A percentile compares a stretch with the other conserved stretches of the same genome.
These are phyloP conservation scores for Cheilosia variabilis DNA, from an alignment of 2,888 invertebrate genomes.

Conservation along the genomic window DNA sequence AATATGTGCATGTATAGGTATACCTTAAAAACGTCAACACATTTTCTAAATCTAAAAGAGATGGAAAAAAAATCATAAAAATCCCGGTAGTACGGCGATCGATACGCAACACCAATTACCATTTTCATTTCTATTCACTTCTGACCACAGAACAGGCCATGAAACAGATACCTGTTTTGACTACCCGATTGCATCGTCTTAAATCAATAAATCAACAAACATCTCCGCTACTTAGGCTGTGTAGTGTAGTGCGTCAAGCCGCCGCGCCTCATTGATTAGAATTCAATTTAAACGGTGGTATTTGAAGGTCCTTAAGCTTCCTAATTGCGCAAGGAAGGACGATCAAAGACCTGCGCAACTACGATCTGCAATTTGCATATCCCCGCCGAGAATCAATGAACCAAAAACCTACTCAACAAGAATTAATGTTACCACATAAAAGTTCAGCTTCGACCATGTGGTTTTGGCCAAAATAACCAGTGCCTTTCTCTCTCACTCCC, in stretches of 20 bases:
- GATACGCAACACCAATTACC: conserved; percentile 58
- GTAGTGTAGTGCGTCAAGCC: conserved; percentile 23
- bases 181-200: conserved; percentile 26
- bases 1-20: not conserved
- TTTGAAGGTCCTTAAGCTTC: conserved; percentile 66
- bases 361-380: conserved; percentile 35
- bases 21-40: not conserved
- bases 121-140: conserved; percentile 53
- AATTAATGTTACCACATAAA: conserved; percentile 50
- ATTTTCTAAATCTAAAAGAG: conserved; percentile 9
- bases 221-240: conserved; percentile 8
- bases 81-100: conserved; percentile 47
- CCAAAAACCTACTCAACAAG: conserved; percentile 52
- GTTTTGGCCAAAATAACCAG: conserved; percentile 36
- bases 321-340: conserved; percentile 50
- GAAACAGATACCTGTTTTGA: conserved; percentile 45
- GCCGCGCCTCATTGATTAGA: conserved; percentile 41
- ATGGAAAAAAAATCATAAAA: not conserved
- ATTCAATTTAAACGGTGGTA: conserved; percentile 45
- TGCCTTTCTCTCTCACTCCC: conserved; percentile 24
- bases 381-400: conserved; percentile 38
- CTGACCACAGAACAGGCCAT: conserved; percentile 63
- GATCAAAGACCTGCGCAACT: conserved; percentile 61
- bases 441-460: conserved; percentile 55
- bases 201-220: conserved; percentile 10